These are phyloP conservation scores for Opisthocomus hoazin DNA, from an alignment of 2,113 vertebrate species.

Conservation along the genomic window DNA sequence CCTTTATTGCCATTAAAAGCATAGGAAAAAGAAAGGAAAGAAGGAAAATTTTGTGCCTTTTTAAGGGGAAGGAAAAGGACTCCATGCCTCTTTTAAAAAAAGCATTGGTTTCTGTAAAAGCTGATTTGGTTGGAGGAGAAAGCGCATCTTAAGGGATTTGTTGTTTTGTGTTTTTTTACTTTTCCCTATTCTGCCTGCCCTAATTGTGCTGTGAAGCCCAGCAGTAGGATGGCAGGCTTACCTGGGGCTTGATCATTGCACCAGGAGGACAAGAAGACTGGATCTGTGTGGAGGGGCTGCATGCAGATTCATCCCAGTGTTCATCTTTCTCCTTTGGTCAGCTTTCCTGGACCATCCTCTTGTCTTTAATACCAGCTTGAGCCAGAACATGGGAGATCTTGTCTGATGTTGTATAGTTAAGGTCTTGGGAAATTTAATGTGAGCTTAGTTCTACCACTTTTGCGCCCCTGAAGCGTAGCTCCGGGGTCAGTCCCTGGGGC, in stretches of 20 bases:
- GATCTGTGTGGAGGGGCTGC: too few relatives aligned
- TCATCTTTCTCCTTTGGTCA: background rate
- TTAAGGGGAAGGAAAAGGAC: background rate
- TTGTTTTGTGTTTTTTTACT: background rate
- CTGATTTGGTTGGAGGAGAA: background rate
- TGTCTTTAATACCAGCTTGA: background rate
- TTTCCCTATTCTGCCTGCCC: accelerated
- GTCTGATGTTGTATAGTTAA: background rate
- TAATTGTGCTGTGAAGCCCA: background rate
- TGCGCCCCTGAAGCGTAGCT: background rate
- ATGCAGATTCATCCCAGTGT: background rate
- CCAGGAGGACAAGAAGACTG: background rate
- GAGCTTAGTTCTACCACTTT: background rate
- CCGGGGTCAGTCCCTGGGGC: accelerated
- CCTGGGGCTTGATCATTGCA: accelerated
- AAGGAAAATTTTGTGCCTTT: background rate
- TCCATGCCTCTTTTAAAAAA: background rate
- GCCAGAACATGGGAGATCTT: background rate
- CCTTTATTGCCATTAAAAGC: background rate
- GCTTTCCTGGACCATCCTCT: background rate
- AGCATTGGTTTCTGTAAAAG: background rate
- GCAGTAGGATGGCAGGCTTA: background rate
- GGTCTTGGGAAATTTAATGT: background rate
- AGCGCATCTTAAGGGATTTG: background rate
- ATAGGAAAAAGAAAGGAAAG: background rate